Evolutionary conservation across 2,888 invertebrate genomes (phyloP), one percentile per base, ranked within the genome.

Genomic region (Drosophila diplacantha): DNA sequence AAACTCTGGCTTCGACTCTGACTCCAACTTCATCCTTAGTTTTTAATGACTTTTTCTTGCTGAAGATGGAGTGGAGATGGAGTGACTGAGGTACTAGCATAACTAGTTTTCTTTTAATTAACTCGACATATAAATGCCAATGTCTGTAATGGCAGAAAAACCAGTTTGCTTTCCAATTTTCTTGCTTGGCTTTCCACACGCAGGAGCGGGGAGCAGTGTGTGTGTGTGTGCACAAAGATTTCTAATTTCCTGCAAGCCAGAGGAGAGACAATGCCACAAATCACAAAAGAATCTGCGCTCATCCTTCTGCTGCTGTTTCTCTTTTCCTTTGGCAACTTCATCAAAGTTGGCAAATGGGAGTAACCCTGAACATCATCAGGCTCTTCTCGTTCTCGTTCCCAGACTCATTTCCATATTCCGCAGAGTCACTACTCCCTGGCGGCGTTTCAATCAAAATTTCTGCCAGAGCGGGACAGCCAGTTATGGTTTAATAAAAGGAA

Each of bases 41-140:
- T 78, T 78, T 83, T 78, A 78, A 78, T 83, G 81, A 75, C 75
- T 78, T 78, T 74, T 77, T 68, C 63, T 61, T 26, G 50, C n/a
- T 35, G 38, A 37, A 44, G 29, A 43, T 43, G 50, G n/a, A n/a
- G 24, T 14, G 26, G 26, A 9, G 54, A 66, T 35, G 47, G 20
- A 41, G 53, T 8, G 38, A 64, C 22, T 24, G 31, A 35, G 39
- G 64, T 60, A 61, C 49, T 68, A 50, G 66, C 83, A 74, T 74
- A 81, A 78, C 83, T 75, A 81, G 83, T 81, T 79, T 79, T 75
- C 75, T 83, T 79, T 79, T 83, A 83, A 79, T 78, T 78, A 83
- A 83, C 83, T 75, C 64, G 73, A 79, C 66, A 71, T 57, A 79
- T 67, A 82, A 68, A 73, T 82, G 80, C 73, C 82, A 79, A 66